phyloP scores from a whole-genome alignment of 37 sponge, comb jelly and placozoan species.

The Crambe crambe region DNA sequence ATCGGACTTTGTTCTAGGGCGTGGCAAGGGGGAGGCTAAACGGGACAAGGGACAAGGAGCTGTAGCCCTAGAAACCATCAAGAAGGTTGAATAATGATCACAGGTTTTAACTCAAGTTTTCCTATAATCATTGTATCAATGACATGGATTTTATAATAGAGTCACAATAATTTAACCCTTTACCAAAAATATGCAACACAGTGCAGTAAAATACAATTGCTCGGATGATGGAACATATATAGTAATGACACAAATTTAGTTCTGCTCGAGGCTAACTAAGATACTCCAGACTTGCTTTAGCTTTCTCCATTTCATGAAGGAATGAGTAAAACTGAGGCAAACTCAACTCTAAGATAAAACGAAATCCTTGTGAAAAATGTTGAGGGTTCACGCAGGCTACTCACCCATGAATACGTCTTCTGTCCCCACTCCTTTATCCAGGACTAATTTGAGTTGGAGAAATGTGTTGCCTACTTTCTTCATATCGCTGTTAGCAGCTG shows the following conservation, averaged over 20 bases:
- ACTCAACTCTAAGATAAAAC: slow-evolving; percentile 68
- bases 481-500: slow-evolving; percentile 88
- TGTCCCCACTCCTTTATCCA: slow-evolving; percentile 76
- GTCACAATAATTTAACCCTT: not conserved
- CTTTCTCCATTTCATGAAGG: slow-evolving; percentile 96
- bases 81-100: no score
- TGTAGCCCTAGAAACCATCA: not conserved
- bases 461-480: slow-evolving; percentile 88
- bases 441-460: slow-evolving; percentile 82
- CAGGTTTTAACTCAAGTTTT: not conserved
- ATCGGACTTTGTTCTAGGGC: not conserved
- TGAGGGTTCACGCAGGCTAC: not conserved
- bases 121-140: no score
- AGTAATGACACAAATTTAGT: no score
- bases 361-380: not conserved
- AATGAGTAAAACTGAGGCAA: slow-evolving; percentile 93
- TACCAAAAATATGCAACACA: not conserved
- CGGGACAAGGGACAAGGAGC: not conserved
- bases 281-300: slow-evolving; percentile 87
- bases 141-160: not conserved
- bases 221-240: not conserved
- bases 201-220: not conserved
- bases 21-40: not conserved
- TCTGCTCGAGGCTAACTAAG: slow-evolving; percentile 50
- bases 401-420: slow-evolving; percentile 92